Base-by-base conservation (phyloP, 2,888 invertebrate genomes). In the Adela reaumurella region DNA sequence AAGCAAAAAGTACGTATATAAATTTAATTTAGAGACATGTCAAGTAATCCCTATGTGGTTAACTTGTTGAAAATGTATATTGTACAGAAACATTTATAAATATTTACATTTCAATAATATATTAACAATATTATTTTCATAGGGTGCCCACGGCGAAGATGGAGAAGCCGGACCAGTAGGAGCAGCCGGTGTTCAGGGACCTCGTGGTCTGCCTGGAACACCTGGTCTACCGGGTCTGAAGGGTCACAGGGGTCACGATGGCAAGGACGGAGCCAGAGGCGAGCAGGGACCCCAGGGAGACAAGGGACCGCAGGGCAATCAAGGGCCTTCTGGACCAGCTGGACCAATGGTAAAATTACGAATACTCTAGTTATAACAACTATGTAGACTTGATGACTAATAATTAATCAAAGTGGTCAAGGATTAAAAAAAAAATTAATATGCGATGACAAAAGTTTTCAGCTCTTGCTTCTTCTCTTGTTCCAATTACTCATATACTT, bases 201-300 rank as follows among this genome's bases (percentile, higher is more conserved):
- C 88, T 0, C 78, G 92, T 56, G 94, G 94, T 1, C 65, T 85
- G 8, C 79, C 83, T 0, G 83, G 93, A 41, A 77, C 89, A 67
- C 90, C 92, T 0, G 92, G 92, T 1, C 71, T 92, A 4, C 90
- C 91, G 2, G 94, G 94, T 2, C 65, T 85, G 0, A 93, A 93
- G 68, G 93, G 93, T 0, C 92, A 93, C 64, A 81, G 90, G 46
- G 93, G 93, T 2, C 90, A 87, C 58, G 85, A 79, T 45, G 93
- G 93, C 17, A 70, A 87, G 50, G 90, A 92, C 60, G 93, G 93
- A 0, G 72, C 84, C 3, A 93, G 92, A 67, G 93, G 93, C 3
- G 92, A 92, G 56, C 86, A 86, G 63, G 93, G 93, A 0, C 62
- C 76, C 2, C 49, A 74, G 3, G 93, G 93, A 19, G 91, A 92